Percentiles rank a stretch among this genome's conserved stretches.
Conservation (phyloP, 2,797 vertebrate genomes). For the Pogoniulus pusillus region DNA sequence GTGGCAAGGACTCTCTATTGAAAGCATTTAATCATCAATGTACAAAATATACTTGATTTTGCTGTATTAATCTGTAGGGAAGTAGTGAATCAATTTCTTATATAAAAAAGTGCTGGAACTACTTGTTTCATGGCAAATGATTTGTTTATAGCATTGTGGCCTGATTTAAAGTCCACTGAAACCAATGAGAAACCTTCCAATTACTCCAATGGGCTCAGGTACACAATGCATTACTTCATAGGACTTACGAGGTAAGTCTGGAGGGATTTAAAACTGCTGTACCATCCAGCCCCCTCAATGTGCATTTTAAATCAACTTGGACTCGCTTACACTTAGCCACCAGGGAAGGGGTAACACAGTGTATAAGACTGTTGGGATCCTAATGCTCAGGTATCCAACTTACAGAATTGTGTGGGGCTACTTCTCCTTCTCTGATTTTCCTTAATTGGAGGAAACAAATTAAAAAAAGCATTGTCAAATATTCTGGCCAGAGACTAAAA, state of each 20-base stretch:
- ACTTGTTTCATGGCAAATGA: neutral
- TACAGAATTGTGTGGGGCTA: neutral
- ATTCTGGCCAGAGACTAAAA: neutral
- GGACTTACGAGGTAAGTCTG: constrained; percentile 57
- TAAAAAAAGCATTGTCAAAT: neutral
- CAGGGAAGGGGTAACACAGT: neutral
- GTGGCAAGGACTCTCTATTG: neutral
- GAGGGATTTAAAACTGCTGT: constrained; percentile 6
- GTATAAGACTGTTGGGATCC: neutral
- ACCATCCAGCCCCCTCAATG: neutral
- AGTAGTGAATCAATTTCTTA: neutral
- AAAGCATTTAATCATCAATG: neutral
- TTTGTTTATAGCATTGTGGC: constrained; percentile 56
- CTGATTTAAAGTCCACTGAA: constrained; percentile 60
- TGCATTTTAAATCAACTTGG: neutral
- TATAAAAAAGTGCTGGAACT: neutral
- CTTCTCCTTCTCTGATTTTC: neutral
- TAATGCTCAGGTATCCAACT: neutral
- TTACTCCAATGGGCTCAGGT: constrained; percentile 27
- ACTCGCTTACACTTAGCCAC: neutral
- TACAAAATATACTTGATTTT: neutral
- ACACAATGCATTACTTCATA: constrained; percentile 32
- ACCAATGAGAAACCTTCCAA: constrained; percentile 3
- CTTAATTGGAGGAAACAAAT: neutral
- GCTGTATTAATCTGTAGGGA: neutral